Base-by-base conservation (phyloP, 1,140 invertebrate genomes). In the Aphidius ervi region DNA sequence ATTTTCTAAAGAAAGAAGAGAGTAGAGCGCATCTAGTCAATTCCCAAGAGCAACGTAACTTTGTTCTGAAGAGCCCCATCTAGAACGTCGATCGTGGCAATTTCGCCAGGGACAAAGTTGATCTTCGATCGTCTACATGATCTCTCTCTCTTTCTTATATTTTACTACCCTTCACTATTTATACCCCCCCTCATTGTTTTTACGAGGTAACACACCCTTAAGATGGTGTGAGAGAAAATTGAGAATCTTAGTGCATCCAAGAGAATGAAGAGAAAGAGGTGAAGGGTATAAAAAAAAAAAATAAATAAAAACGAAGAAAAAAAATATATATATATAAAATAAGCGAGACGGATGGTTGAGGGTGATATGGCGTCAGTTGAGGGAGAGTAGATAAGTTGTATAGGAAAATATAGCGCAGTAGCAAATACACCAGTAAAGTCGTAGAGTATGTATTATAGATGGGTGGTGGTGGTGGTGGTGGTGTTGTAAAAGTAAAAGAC, bases 61-160 rank as follows among this genome's bases (percentile, higher is more conserved):
- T 23, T 52, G 52, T 61, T 61, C 59, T 61, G 37, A 56, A 61
- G 23, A 52, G 45, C 59, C 59, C 48, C 53, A 61, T 56, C 59
- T 46, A 61, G 37, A 42, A 54, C 52, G 59, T 61, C 53, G 52
- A 61, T 61, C 59, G 52, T 16, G 52, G 53, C 53, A 61, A 61
- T 61, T 61, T 61, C 59, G 56, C 59, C 45, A 48, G 59, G 52
- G 59, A 61, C 53, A 61, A 61, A 61, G 59, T 61, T 61, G 59
- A 61, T 61, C 59, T 61, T 61, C 59, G 59, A 61, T 61, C 52
- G 52, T 48, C 39, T 48, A 10, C 37, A 53, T 43, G 43, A 9
- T 10, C 5, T 9, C 20, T 31, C 31, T 16, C 6, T 9, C 20
- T 31, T 1, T 16, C 6, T 16, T 5, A 9, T 5, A 31, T 6